A percentile compares a stretch with the other conserved stretches of the same genome.
These are phyloP conservation scores for Argyrosomus japonicus DNA, from an alignment of 2,113 vertebrate genomes.

Conservation along the genomic window DNA sequence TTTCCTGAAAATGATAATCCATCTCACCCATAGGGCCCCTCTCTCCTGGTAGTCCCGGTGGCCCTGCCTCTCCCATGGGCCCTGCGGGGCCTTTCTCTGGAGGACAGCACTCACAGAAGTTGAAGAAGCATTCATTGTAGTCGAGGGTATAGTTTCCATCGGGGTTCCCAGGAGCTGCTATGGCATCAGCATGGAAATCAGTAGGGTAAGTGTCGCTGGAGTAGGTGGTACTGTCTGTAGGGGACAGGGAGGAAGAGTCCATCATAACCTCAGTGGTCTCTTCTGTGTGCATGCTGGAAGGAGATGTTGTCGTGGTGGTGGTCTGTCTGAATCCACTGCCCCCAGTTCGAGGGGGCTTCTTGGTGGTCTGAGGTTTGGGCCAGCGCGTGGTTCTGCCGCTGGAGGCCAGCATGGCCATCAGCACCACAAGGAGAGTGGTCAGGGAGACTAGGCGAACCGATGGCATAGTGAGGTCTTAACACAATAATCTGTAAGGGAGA, in stretches of 20 bases:
- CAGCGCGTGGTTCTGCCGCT: constrained; percentile 85
- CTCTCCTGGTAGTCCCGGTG: constrained; percentile 81
- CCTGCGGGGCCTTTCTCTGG: constrained; percentile 83
- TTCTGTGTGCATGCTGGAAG: constrained; percentile 65
- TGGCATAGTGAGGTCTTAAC: constrained; percentile 53
- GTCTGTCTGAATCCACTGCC: constrained; percentile 45
- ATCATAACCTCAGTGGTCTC: constrained; percentile 75
- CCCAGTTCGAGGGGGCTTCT: constrained; percentile 81
- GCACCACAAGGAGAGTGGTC: constrained; percentile 53
- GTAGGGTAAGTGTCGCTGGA: constrained; percentile 72
- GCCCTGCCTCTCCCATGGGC: constrained; percentile 84
- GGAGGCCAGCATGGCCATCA: constrained; percentile 36
- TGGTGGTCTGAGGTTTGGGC: constrained; percentile 83
- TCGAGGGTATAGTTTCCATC: constrained; percentile 88
- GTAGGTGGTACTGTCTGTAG: constrained; percentile 72
- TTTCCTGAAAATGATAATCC: neutral
- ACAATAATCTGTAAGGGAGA: constrained; percentile 25
- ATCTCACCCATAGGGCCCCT: constrained; percentile 85
- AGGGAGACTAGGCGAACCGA: constrained; percentile 67
- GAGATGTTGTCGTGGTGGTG: constrained; percentile 62
- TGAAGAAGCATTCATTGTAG: constrained; percentile 90
- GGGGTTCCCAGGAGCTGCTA: constrained; percentile 75
- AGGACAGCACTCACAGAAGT: constrained; percentile 93
- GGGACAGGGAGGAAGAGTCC: constrained; percentile 66
- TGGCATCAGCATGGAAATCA: constrained; percentile 77